Evolutionary conservation across 2,797 vertebrate species (phyloP).

Genomic region (Moxostoma hubbsi): DNA sequence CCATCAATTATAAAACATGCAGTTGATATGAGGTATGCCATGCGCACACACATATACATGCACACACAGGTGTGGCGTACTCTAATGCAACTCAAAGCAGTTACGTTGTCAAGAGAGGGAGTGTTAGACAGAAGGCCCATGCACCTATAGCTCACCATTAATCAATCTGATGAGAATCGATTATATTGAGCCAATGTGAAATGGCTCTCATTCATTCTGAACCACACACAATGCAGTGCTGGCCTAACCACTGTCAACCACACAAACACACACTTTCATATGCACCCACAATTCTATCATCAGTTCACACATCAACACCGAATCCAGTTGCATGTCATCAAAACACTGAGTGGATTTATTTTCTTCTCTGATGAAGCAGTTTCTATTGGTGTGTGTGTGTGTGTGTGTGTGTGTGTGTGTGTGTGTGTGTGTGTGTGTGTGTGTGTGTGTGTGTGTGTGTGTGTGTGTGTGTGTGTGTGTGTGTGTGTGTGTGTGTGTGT

Average conservation of each 20-base stretch:
- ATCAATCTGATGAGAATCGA: slow-evolving; percentile 63
- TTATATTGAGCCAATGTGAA: slow-evolving; percentile 63
- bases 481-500: slow-evolving; percentile 9
- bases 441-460: no score
- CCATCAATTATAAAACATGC: no score
- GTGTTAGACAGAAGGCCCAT: slow-evolving; percentile 19
- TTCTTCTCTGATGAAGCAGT: slow-evolving; percentile 15
- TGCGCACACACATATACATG: slow-evolving; percentile 19
- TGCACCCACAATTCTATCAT: slow-evolving; percentile 24
- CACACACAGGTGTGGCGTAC: slow-evolving; percentile 25
- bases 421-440: no score
- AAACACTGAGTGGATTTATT: slow-evolving; percentile 38
- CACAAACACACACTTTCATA: slow-evolving; percentile 14
- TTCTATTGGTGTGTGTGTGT: slow-evolving; percentile 1
- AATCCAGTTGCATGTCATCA: neutral
- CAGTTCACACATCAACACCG: slow-evolving; percentile 17
- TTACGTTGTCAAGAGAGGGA: slow-evolving; percentile 12
- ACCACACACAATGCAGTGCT: slow-evolving; percentile 39
- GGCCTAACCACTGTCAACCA: slow-evolving; percentile 53
- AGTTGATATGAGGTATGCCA: neutral
- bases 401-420: no score
- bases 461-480: no score
- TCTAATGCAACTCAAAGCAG: slow-evolving; percentile 38
- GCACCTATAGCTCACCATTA: slow-evolving; percentile 57
- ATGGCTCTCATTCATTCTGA: slow-evolving; percentile 64